Percentiles rank a stretch among this genome's conserved stretches.
Conservation (phyloP, 37 sponge, comb jelly and placozoan genomes). For the Lycopodina hypogea region DNA sequence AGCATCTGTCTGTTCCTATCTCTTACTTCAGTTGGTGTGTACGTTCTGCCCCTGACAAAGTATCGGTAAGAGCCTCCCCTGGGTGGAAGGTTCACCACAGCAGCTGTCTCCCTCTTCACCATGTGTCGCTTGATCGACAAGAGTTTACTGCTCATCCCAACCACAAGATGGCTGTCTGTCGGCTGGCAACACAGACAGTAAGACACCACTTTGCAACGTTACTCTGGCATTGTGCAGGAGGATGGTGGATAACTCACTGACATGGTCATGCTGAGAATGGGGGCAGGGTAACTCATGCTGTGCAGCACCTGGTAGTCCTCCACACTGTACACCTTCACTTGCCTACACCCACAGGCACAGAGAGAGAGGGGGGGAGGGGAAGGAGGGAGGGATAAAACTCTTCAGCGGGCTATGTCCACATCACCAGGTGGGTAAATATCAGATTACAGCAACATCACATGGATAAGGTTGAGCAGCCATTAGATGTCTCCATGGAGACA, state of each 20-base stretch:
- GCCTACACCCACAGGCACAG: constrained; percentile 39
- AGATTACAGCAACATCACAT: no score
- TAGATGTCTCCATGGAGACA: no score
- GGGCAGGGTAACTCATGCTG: constrained; percentile 86
- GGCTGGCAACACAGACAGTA: no score
- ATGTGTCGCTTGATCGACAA: constrained; percentile 70
- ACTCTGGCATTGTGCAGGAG: no score
- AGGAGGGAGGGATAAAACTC: no score
- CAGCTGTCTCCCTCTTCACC: neutral
- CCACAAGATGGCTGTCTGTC: constrained; percentile 81
- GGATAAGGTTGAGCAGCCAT: no score
- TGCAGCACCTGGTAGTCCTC: constrained; percentile 80
- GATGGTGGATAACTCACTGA: no score
- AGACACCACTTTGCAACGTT: no score
- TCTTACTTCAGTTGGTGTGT: constrained; percentile 48
- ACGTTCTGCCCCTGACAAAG: constrained; percentile 70
- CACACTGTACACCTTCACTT: constrained; percentile 90
- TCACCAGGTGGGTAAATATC: no score
- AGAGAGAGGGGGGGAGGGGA: neutral
- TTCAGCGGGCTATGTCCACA: no score
- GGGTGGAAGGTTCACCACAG: constrained; percentile 20
- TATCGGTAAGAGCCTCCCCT: constrained; percentile 62
- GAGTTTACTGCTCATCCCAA: constrained; percentile 85
- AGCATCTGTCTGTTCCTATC: no score
- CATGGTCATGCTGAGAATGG: constrained; percentile 81